Evolutionary conservation across 2,797 vertebrate species (phyloP), one percentile per base, ranked within the genome.

Genomic region (Hozukius guyotensis): DNA sequence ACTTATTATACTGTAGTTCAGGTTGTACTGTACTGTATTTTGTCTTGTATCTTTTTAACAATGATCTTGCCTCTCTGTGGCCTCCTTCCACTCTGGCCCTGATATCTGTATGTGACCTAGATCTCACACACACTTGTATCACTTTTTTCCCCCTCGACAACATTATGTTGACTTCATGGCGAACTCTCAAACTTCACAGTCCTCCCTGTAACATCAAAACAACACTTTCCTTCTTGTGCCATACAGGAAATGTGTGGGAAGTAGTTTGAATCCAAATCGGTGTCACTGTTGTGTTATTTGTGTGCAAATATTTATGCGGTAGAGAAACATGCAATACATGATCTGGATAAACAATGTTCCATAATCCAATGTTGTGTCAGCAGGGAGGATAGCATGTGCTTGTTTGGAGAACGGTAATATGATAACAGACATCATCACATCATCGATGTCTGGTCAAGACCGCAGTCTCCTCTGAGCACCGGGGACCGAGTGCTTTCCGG

Each of bases 341-440:
- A 80, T 69, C 60, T 9, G 42, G 55, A 88, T 59, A 78, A 84
- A 81, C 49, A 82, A 77, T 62, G 63, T 74, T 56, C 29, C 8
- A 46, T 84, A 77, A 90, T 89, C 78, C 34, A 82, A 85, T 85
- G 55, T 46, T 70, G 36, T 71, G 82, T 82, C 78, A 77, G 69
- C 67, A 27, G 81, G 75, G 73, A 85, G 59, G 83, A 87, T 5
- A 36, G 53, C 77, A 82, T 87, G 84, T 87, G 83, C 72, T 76
- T 64, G 82, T 88, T 81, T 87, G 46, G 52, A 72, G 68, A 81
- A 4, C 66, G 4, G 46, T 80, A 79, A 92, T 88, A 49, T 75
- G 53, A 83, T 87, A 66, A 78, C 20, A 69, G 71, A 75, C 63
- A 53, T 79, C 32, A 88, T 84, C 76, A 75, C 74, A 78, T 84